Base-by-base conservation (phyloP, 2,797 vertebrate species). In the Esox masquinongy region DNA sequence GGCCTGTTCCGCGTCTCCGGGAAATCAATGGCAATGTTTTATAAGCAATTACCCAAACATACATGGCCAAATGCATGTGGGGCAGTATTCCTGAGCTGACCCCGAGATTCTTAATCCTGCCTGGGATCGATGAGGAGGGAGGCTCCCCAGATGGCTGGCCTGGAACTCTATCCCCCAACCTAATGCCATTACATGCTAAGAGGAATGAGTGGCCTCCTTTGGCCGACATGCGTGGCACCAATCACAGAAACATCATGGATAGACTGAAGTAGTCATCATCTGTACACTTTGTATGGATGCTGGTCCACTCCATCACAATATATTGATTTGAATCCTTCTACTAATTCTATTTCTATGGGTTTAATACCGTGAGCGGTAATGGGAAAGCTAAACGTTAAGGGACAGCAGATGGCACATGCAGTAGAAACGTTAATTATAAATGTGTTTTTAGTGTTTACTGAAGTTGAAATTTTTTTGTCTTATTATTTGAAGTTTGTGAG, bases 21-120 rank as follows among this genome's bases (percentile, higher is more conserved):
- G 14, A 76, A 68, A 80, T 88, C 89, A 78, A 89, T 88, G 86
- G 74, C 82, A 77, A 78, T 83, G 69, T 76, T 80, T 84, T 77
- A 83, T 68, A 74, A 83, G 70, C 74, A 71, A 82, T 88, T 84
- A 86, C 83, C 83, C 84, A 67, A 82, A 77, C 74, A 81, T 47
- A 82, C 79, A 79, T 73, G 85, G 76, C 68, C 72, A 77, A 69
- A 86, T 81, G 81, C 78, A 70, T 78, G 0, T 6, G 74, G 75
- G 76, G 11, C 36, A 59, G 64, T 72, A 77, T 69, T 81, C 43
- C 72, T 29, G 5, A 1, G 43, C 66, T 80, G 71, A 79, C 78
- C 79, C 70, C 74, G 69, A 75, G 72, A 80, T 79, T 47, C 74
- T 82, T 80, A 72, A 87, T 84, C 75, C 78, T 70, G 80, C 67